These are phyloP conservation scores for Macaria liturata DNA, from an alignment of 2,888 invertebrate genomes.

Conservation along the genomic window DNA sequence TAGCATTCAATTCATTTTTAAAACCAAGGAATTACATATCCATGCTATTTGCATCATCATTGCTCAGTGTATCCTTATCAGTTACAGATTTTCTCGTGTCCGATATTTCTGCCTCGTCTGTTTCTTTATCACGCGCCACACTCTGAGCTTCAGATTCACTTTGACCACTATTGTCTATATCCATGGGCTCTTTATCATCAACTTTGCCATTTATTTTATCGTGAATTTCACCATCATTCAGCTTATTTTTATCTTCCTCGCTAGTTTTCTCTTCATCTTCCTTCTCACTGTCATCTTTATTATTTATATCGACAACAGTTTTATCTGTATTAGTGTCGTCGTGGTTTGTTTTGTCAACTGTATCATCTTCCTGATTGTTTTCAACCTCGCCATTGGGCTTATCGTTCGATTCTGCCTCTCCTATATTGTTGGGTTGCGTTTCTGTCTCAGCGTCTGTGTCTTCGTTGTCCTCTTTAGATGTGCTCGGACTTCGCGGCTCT, in stretches of 20 bases:
- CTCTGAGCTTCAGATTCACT: constrained; percentile 9
- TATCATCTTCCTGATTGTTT: constrained; percentile 3
- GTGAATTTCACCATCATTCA: not conserved
- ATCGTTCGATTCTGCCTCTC: not conserved
- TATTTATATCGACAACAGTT: not conserved
- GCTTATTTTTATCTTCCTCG: constrained; percentile 7
- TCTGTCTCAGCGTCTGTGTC: not conserved
- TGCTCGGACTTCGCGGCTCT: not conserved
- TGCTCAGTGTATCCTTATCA: constrained; percentile 48
- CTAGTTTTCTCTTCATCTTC: constrained; percentile 8
- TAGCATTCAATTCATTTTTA: constrained; percentile 7
- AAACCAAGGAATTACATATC: constrained; percentile 22
- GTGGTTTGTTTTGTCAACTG: constrained; percentile 2
- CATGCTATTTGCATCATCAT: constrained; percentile 23
- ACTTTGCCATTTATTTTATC: constrained; percentile 14
- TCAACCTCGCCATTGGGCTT: not conserved
- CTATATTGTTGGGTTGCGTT: not conserved
- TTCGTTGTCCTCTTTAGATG: not conserved
- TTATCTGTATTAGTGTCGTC: not conserved
- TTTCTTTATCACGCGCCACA: constrained; percentile 31
- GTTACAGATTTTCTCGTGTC: constrained; percentile 54
- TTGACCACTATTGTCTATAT: constrained; percentile 23
- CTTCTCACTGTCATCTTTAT: constrained; percentile 7
- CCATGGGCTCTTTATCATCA: constrained; percentile 14
- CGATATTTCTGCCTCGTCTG: constrained; percentile 67